Percentiles rank a stretch among this genome's conserved stretches.
phyloP scores from a whole-genome alignment of 2,797 vertebrate genomes.

The Toxotes lorentzi region DNA sequence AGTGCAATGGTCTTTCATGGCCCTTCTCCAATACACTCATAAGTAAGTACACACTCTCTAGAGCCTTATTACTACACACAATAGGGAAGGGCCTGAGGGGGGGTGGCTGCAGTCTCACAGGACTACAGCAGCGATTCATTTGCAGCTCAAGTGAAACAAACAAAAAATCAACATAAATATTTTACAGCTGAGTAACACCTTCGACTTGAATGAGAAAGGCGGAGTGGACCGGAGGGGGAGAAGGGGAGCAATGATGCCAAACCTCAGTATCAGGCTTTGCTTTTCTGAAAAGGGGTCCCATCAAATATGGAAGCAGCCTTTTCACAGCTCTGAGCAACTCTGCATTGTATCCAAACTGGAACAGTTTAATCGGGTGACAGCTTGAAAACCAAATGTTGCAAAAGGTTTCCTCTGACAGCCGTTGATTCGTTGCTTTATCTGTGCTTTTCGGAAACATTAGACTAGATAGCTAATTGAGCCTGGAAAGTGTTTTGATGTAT shows the following conservation, averaged over 20 bases:
- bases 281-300: constrained; percentile 45
- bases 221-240: not conserved
- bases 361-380: constrained; percentile 54
- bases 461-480: constrained; percentile 44
- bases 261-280: constrained; percentile 23
- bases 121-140: constrained; percentile 64
- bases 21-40: constrained; percentile 64
- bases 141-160: constrained; percentile 69
- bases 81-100: constrained; percentile 63
- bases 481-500: constrained; percentile 51
- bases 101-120: constrained; percentile 49
- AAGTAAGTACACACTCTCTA: constrained; percentile 72
- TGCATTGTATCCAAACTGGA: constrained; percentile 46
- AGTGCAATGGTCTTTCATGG: constrained; percentile 69
- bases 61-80: constrained; percentile 80
- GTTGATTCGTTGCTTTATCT: constrained; percentile 38
- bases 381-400: constrained; percentile 59
- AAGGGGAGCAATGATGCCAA: not conserved
- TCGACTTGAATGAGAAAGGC: constrained; percentile 24
- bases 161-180: constrained; percentile 72
- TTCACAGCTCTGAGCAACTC: constrained; percentile 40
- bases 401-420: constrained; percentile 47
- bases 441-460: constrained; percentile 42
- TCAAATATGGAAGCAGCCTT: constrained; percentile 57
- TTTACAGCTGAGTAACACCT: constrained; percentile 58